Evolutionary conservation across 2,113 vertebrate species (phyloP), one percentile per base, ranked within the genome.

Genomic region (Cebidichthys violaceus): DNA sequence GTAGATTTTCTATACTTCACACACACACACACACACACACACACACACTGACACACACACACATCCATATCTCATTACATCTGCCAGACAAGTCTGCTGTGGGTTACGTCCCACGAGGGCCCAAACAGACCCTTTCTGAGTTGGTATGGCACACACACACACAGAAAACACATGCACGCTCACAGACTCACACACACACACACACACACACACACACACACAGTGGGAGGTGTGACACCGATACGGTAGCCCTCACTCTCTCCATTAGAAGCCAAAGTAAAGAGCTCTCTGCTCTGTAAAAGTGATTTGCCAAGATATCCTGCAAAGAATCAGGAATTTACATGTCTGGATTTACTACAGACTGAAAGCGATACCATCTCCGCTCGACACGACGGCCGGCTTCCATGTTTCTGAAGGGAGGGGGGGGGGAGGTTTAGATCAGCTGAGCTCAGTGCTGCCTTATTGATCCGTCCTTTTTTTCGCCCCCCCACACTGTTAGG

Each of bases 231-330:
- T 82, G 85, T 83, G 91, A 91, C 91, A 89, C 70, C 2, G 81
- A 90, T 92, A 88, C 86, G 81, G 90, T 92, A 91, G 90, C 90
- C 77, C 83, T 93, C 84, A 59, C 70, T 87, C 84, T 86, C 84
- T 82, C 83, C 73, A 65, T 75, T 62, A 87, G 82, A 84, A 91
- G 94, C 93, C 93, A 94, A 94, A 93, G 90, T 91, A 94, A 94
- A 94, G 90, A 92, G 81, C 76, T 77, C 83, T 81, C 85, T 84
- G 86, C 91, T 93, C 92, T 94, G 92, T 92, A 85, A 94, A 95
- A 94, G 90, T 91, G 90, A 94, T 94, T 93, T 93, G 86, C 88
- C 89, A 90, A 92, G 88, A 89, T 88, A 92, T 90, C 92, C 92
- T 85, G 88, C 92, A 92, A 90, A 93, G 90, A 89, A 90, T 73